Evolutionary conservation across 1,140 invertebrate genomes (phyloP), one percentile per base, ranked within the genome.

Genomic region (Uloborus diversus): DNA sequence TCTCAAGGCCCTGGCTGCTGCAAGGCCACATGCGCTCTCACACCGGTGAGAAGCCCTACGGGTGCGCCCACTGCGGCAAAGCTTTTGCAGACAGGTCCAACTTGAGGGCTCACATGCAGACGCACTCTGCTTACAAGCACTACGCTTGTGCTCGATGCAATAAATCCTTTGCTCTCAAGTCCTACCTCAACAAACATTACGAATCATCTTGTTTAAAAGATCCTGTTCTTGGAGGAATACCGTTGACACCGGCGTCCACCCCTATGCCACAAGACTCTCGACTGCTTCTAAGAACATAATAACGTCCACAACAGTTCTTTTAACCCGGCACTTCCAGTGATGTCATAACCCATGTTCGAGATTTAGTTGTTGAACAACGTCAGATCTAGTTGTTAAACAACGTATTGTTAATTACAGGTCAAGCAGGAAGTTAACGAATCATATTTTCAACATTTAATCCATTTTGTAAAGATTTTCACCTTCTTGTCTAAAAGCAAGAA

Each of bases 91-190:
- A 99, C 88, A 89, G 97, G 37, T 98, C 96, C 69, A 99, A 99
- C 86, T 89, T 99, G 14, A 89, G 17, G 61, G 98, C 98, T 0
- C 98, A 99, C 90, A 99, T 99, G 96, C 97, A 99, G 87, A 99
- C 97, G 0, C 97, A 99, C 87, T 97, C 96, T 11, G 90, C 93
- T 2, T 95, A 96, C 85, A 99, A 99, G 88, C 96, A 97, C 86
- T 98, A 95, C 88, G 92, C 93, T 85, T 99, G 98, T 86, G 90
- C 92, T 82, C 90, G 94, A 59, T 99, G 98, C 88, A 93, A 96
- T 87, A 99, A 99, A 88, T 93, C 94, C n/a, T 99, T 99, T 87
- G 97, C 97, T 1, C 91, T 99, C 79, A 99, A 99, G 88, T 98
- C 96, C 81, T 99, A 99, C 88, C 91, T 99, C 59, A 99, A 99